Base-by-base conservation (phyloP, 2,888 invertebrate species). In the Thera obeliscata region DNA sequence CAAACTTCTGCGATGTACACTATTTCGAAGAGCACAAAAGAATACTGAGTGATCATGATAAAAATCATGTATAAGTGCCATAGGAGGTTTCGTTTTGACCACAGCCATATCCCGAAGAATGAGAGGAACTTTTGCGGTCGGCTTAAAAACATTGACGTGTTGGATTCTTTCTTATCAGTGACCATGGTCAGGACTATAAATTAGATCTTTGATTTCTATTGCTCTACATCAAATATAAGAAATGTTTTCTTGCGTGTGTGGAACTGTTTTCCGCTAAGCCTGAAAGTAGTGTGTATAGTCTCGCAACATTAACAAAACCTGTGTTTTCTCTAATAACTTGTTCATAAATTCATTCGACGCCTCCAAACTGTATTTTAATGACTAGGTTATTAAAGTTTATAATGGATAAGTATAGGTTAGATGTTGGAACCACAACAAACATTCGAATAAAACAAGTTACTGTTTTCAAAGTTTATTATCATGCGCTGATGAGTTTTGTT, bases 11-110 rank as follows among this genome's bases (percentile, higher is more conserved):
- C 79, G 63, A 92, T 85, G 68, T 91, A 90, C 57, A 89, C 81
- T 1, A 91, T 76, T 68, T 91, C 91, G 41, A 90, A 88, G 2
- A 90, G 12, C 1, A 89, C 76, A 60, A 90, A 91, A 0, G 83
- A 83, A 54, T 85, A 90, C 56, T 91, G 89, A 0, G 86, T 82
- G 2, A 81, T 66, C 78, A 90, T 78, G 0, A 88, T 75, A 1
- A 88, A 62, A 2, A 77, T 49, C 72, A 81, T 82, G 65, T 88
- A 89, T 0, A 83, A 43, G 5, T 75, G 74, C 9, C 86, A 79
- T 0, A 87, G 52, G 6, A 77, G 64, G 36, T 79, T 74, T 2
- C 78, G 83, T 11, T 80, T 75, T 0, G 84, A 79, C 2, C 79
- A 77, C 0, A 86, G 74, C 92, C 93, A 91, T 22, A 91, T 77